Evolutionary conservation across 1,140 invertebrate genomes (phyloP).

Genomic region (Macrobrachium nipponense): DNA sequence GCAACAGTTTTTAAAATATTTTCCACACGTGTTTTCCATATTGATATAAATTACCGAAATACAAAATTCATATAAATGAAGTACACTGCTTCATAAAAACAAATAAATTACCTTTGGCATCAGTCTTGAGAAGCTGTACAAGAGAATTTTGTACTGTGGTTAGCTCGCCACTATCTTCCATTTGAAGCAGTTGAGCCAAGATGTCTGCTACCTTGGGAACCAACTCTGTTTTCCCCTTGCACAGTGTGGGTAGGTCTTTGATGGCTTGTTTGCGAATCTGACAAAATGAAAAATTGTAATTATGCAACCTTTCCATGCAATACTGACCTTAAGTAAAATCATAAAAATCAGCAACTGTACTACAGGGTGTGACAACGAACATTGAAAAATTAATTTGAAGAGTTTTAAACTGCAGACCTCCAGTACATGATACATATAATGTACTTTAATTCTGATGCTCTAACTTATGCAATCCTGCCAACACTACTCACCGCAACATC

Average conservation of each 20-base stretch:
- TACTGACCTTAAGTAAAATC: too few relatives aligned
- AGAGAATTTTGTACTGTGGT: conserved; percentile 81
- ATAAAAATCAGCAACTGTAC: not conserved
- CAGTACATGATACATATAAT: too few relatives aligned
- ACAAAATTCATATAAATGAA: too few relatives aligned
- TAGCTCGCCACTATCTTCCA: conserved; percentile 85
- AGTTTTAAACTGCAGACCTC: too few relatives aligned
- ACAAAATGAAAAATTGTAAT: conserved; percentile 30
- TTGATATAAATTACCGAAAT: too few relatives aligned
- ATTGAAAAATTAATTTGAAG: too few relatives aligned
- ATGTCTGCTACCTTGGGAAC: conserved; percentile 91
- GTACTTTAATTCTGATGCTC: too few relatives aligned
- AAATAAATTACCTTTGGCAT: conserved; percentile 71
- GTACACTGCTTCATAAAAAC: too few relatives aligned
- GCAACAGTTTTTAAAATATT: too few relatives aligned
- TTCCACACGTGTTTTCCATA: too few relatives aligned
- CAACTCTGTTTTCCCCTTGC: conserved; percentile 83
- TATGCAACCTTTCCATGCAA: not conserved
- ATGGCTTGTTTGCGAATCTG: conserved; percentile 96
- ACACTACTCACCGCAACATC: conserved; percentile 82
- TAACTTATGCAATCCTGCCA: not conserved
- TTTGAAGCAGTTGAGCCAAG: conserved; percentile 87
- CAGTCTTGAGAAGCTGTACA: conserved; percentile 75
- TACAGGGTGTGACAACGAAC: not conserved
- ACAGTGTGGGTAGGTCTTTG: conserved; percentile 89